Base-by-base conservation (phyloP, 2,113 vertebrate species). In the Meriones unguiculatus region DNA sequence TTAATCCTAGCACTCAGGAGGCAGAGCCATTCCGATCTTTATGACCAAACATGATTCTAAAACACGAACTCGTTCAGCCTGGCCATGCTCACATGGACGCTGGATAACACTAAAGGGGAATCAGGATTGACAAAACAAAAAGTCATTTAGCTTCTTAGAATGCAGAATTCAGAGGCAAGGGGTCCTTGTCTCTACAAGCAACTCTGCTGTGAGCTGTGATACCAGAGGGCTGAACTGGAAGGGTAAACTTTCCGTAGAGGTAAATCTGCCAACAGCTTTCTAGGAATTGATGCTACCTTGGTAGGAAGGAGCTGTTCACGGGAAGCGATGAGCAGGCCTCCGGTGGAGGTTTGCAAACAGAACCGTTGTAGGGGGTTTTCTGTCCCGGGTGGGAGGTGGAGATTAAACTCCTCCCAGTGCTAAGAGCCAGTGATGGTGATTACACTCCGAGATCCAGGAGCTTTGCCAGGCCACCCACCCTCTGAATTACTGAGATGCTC, bases 391-490 rank as follows among this genome's bases (percentile, higher is more conserved):
- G 50, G 92, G 97, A 59, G 75, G 80, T 91, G 28, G 96, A 73
- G 92, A 41, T 10, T 12, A 88, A 92, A 70, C 87, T 89, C 91
- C 67, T 35, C 84, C 97, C 89, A n/a, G 89, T 7, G 75, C 85
- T 95, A 38, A 65, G 96, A 87, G 72, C 54, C 91, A 67, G 90
- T 96, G 94, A 96, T 96, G 70, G 90, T 96, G 94, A 96, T 96
- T 95, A 90, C 81, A 78, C 80, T 35, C 80, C 22, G 1, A 77
- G 90, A 88, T 89, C 70, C 95, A 82, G 94, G 94, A 92, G 80
- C 93, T 77, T 84, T 41, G 97, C 96, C 97, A 97, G 98, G 93
- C 97, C 97, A 97, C 98, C 98, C 98, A 97, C 95, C 90, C 97
- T 96, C 97, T 96, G 95, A 94, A 85, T 97, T 92, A 82, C 95